Evolutionary conservation across 1,140 invertebrate genomes (phyloP), one percentile per base, ranked within the genome.

Genomic region (Papilio machaon): DNA sequence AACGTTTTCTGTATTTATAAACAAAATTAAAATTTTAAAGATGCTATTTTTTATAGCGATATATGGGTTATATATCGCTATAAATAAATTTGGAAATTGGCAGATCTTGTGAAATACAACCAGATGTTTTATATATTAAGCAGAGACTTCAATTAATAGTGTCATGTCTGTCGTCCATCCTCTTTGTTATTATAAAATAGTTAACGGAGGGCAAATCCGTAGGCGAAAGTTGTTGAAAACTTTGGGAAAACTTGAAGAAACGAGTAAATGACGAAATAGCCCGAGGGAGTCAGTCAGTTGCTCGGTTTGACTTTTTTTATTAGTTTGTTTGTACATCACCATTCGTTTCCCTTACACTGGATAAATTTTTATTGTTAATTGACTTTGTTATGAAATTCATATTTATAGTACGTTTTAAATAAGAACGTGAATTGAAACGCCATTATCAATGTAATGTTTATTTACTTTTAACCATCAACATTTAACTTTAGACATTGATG

Each of bases 241-340:
- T 67, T 67, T 15, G 30, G 8, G 64, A 15, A 4, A 67, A 67
- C 64, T 67, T 35, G 64, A 35, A 67, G 60, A 13, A 67, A 67
- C 64, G 15, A 64, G 60, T 67, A 67, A 67, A 67, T 67, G 64
- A 67, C 64, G 64, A 35, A 67, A 67, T 15, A 67, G 64, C 64
- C 58, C n/a, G 58, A 19, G 58, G 58, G 58, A 60, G n/a, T 60
- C 15, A 58, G 15, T 58, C 54, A 23, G 58, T 60, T 60, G 58
- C 19, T 19, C 58, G n/a, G 58, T 60, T 60, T 60, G 58, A n/a
- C 58, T 60, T 60, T 54, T 30, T 60, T 60, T 60, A 60, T 60
- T 60, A 60, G 58, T 60, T 60, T 60, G 58, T 60, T 60, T 60
- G 5, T 60, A 60, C 58, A 19, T n/a, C 4, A 54, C 52, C 2